Base-by-base conservation (phyloP, 2,888 invertebrate species). In the Cephus rjabovi region DNA sequence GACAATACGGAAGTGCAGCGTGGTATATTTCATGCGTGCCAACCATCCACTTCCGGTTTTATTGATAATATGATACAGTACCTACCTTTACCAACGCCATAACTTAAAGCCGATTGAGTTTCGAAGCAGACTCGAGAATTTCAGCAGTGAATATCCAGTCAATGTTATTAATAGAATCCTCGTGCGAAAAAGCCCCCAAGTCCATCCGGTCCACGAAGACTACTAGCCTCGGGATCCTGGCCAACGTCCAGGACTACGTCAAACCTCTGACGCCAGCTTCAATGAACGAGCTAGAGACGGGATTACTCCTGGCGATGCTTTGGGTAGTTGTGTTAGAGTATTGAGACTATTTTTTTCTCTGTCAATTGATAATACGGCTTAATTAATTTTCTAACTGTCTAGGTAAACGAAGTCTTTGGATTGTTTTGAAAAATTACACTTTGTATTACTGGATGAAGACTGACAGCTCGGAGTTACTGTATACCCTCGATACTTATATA, bases 261-360 rank as follows among this genome's bases (percentile, higher is more conserved):
- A 89, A 88, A 80, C 83, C 83, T 87, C 87, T 89, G 88, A 89
- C 89, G 89, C 86, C 85, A 88, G 87, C 87, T 89, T 90, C 90
- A 90, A 89, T 89, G 90, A 87, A 89, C 86, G 85, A 85, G 79
- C 71, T 23, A 30, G 9, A 1, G 56, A 56, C 6, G 23, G 40
- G 40, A 15, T 40, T 40, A 40, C 40, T 40, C 40, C 40, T 40
- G 40, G 15, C 23, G 40, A 40, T 40, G 40, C 40, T 23, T 1
- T 23, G 6, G 23, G 23, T 56, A 23, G 23, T 23, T 23, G 23
- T 9, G 9, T 23, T 56, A 56, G 23, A 15, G 9, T 23, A 56
- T 56, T 23, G 11, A 23, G 56, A 56, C 23, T 6, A 9, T 23
- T 56, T 56, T 23, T 1, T 56, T 23, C 1, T 56, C 56, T 23